Percentiles rank a stretch among this genome's conserved stretches.
phyloP scores from a whole-genome alignment of 2,113 vertebrate genomes.

The Macquaria ambigua region DNA sequence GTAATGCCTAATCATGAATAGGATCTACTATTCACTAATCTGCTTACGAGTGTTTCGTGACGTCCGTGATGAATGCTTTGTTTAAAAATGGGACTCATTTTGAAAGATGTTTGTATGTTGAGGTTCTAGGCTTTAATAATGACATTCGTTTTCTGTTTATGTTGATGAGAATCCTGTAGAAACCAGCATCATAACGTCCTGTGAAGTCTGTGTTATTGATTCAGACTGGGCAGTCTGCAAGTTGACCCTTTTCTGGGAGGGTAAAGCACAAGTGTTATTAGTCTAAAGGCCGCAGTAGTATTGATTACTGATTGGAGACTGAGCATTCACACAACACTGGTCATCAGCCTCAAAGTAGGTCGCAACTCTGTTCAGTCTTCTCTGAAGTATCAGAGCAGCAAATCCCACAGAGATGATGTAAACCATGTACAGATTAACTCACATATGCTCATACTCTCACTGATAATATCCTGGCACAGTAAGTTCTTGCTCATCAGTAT shows the following conservation, averaged over 20 bases:
- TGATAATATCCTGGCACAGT: slow-evolving; percentile 12
- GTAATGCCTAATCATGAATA: slow-evolving; percentile 34
- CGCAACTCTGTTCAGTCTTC: slow-evolving; percentile 15
- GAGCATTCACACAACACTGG: not conserved
- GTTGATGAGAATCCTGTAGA: not conserved
- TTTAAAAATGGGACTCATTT: not conserved
- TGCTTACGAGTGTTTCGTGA: slow-evolving; percentile 33
- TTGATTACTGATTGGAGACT: slow-evolving; percentile 50
- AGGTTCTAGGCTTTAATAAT: not conserved
- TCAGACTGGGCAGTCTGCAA: not conserved
- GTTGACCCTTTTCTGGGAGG: slow-evolving; percentile 40
- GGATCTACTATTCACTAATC: slow-evolving; percentile 64
- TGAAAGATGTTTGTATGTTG: slow-evolving; percentile 8
- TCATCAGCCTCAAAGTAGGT: not conserved
- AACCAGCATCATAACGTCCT: not conserved
- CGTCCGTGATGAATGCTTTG: slow-evolving; percentile 17
- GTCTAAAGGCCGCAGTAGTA: slow-evolving; percentile 21
- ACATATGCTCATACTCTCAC: not conserved
- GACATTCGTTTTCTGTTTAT: not conserved
- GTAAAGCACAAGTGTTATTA: slow-evolving; percentile 35
- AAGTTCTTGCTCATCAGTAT: slow-evolving; percentile 40
- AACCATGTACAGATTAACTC: slow-evolving; percentile 16
- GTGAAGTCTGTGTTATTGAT: slow-evolving; percentile 37
- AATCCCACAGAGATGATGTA: slow-evolving; percentile 25
- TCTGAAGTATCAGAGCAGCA: not conserved